Evolutionary conservation across 2,888 invertebrate genomes (phyloP).

Genomic region (Drosophila acutilabella): DNA sequence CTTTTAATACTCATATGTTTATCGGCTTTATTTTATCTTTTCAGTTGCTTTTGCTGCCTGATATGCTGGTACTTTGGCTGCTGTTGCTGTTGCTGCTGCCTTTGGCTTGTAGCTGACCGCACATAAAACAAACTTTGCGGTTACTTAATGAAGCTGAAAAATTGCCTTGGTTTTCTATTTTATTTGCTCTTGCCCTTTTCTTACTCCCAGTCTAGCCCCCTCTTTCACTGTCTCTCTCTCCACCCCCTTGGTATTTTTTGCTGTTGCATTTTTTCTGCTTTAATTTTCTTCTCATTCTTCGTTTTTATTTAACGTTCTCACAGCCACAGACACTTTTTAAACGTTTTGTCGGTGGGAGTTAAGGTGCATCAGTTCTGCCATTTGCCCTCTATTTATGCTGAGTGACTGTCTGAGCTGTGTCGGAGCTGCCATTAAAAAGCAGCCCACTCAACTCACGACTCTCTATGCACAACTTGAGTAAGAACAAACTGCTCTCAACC

Average conservation of each 20-base stretch:
- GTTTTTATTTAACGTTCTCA: slow-evolving; percentile 15
- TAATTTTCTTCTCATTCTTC: slow-evolving; percentile 21
- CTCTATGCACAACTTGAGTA: slow-evolving; percentile 40
- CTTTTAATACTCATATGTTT: slow-evolving; percentile 56
- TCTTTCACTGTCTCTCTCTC: slow-evolving; percentile 21
- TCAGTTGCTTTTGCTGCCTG: slow-evolving; percentile 13
- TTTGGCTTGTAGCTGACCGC: slow-evolving; percentile 59
- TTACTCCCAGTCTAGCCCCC: neutral
- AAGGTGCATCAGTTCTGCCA: slow-evolving; percentile 33
- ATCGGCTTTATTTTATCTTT: slow-evolving; percentile 46
- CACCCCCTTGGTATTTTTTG: slow-evolving; percentile 25
- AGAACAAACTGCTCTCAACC: slow-evolving; percentile 27
- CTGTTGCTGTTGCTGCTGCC: neutral
- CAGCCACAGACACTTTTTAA: slow-evolving; percentile 63
- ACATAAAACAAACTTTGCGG: slow-evolving; percentile 77
- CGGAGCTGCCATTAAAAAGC: slow-evolving; percentile 51
- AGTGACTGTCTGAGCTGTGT: slow-evolving; percentile 63
- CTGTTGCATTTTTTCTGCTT: slow-evolving; percentile 46
- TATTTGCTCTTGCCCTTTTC: slow-evolving; percentile 55
- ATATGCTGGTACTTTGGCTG: slow-evolving; percentile 3
- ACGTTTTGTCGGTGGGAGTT: slow-evolving; percentile 32
- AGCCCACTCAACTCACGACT: slow-evolving; percentile 21
- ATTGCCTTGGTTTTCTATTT: slow-evolving; percentile 72
- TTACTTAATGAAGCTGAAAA: slow-evolving; percentile 78
- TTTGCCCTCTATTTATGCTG: slow-evolving; percentile 62